Conservation (phyloP, 2,888 invertebrate genomes). For the Chaetogeoica ovagalla region DNA sequence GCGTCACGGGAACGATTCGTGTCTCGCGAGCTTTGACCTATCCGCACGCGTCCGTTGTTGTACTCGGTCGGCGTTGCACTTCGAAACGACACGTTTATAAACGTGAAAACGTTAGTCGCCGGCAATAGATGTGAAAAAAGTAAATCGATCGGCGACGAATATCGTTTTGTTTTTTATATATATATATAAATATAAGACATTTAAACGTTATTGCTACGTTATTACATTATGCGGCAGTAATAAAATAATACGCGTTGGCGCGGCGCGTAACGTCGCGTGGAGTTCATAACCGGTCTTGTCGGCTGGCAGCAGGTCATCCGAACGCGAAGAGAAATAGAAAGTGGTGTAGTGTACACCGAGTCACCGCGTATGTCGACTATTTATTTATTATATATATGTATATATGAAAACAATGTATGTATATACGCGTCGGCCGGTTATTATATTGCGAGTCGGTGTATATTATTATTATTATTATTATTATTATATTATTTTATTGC, state of each 20-base stretch:
- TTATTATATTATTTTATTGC: too few relatives aligned
- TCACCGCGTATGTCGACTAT: too few relatives aligned
- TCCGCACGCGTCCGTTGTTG: background rate
- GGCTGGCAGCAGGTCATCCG: constrained; percentile 45
- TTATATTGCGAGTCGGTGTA: too few relatives aligned
- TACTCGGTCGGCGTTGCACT: background rate
- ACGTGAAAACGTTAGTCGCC: background rate
- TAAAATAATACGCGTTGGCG: too few relatives aligned
- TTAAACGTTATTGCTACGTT: too few relatives aligned
- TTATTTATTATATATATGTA: too few relatives aligned
- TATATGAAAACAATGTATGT: too few relatives aligned
- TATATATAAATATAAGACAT: too few relatives aligned
- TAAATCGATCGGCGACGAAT: background rate
- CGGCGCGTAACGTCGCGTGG: background rate
- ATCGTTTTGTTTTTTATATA: background rate
- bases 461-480: too few relatives aligned
- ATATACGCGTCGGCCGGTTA: too few relatives aligned
- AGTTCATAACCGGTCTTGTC: constrained; percentile 49
- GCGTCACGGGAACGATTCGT: background rate
- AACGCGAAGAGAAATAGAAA: constrained; percentile 50
- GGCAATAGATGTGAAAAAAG: too few relatives aligned
- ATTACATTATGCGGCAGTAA: too few relatives aligned
- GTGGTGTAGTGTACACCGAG: constrained; percentile 7
- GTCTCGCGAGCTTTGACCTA: constrained; percentile 11
- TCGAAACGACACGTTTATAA: background rate